phyloP scores from a whole-genome alignment of 2,888 invertebrate genomes.

The Sisyra nigra region DNA sequence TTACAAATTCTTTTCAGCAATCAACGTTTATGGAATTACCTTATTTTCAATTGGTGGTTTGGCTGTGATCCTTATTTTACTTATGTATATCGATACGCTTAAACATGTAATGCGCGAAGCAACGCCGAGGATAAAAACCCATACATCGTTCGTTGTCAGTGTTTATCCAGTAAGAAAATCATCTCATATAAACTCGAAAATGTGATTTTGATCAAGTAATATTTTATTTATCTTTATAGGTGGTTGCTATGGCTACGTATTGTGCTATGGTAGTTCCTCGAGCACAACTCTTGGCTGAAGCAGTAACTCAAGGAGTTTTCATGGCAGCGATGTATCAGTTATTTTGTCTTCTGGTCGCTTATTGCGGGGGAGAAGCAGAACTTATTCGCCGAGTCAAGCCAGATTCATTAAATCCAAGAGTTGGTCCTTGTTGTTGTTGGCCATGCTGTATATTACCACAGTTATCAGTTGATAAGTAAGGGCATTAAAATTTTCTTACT shows the following conservation, averaged over 20 bases:
- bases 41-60: slow-evolving; percentile 34
- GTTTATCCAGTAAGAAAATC: slow-evolving; percentile 45
- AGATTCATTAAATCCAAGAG: slow-evolving; percentile 38
- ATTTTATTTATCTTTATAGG: slow-evolving; percentile 25
- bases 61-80: slow-evolving; percentile 31
- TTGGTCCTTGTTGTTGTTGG: slow-evolving; percentile 59
- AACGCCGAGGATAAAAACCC: slow-evolving; percentile 32
- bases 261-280: slow-evolving; percentile 42
- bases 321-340: slow-evolving; percentile 54
- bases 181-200: not conserved
- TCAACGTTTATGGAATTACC: slow-evolving; percentile 36
- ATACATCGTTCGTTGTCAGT: slow-evolving; percentile 38
- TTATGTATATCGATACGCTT: slow-evolving; percentile 36
- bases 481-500: not conserved
- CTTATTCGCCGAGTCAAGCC: slow-evolving; percentile 39
- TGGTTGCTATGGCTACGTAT: slow-evolving; percentile 38
- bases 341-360: slow-evolving; percentile 47
- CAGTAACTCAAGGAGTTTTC: slow-evolving; percentile 48
- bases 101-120: slow-evolving; percentile 35
- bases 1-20: slow-evolving; percentile 32
- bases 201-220: not conserved
- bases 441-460: slow-evolving; percentile 47
- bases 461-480: slow-evolving; percentile 37
- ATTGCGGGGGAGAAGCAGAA: slow-evolving; percentile 43
- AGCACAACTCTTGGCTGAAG: slow-evolving; percentile 49